Conservation (phyloP, 2,113 vertebrate genomes). For the Taurulus bubalis region DNA sequence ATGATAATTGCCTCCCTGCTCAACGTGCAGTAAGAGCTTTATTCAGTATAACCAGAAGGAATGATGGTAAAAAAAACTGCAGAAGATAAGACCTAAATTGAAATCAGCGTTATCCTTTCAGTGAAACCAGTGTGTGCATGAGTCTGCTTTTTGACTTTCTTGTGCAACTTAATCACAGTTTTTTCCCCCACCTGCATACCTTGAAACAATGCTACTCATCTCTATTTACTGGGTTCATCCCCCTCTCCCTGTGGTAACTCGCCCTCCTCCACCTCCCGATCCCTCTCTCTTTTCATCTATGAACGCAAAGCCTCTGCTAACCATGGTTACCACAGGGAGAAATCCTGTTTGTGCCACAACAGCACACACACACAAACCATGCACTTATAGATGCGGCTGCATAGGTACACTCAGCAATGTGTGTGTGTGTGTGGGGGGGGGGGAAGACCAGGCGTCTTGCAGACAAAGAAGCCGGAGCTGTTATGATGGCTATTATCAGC, state of each 20-base stretch:
- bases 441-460: constrained; percentile 81
- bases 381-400: constrained; percentile 29
- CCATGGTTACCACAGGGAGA: constrained; percentile 71
- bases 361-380: constrained; percentile 14
- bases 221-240: constrained; percentile 39
- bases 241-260: constrained; percentile 30
- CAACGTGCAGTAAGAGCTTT: neutral
- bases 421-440: too few relatives aligned
- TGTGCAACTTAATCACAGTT: neutral
- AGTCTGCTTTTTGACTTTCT: neutral
- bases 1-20: neutral
- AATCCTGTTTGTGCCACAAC: constrained; percentile 62
- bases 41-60: neutral
- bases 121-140: neutral
- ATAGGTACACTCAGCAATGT: constrained; percentile 79
- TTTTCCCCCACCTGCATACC: constrained; percentile 36
- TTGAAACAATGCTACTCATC: constrained; percentile 27
- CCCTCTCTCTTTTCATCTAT: constrained; percentile 51
- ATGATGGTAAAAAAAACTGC: neutral
- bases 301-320: constrained; percentile 57
- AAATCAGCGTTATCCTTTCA: neutral
- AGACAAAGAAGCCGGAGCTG: constrained; percentile 93
- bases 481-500: constrained; percentile 95
- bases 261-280: constrained; percentile 40
- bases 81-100: neutral